Percentiles rank a stretch among this genome's conserved stretches.
phyloP scores from a whole-genome alignment of 2,888 invertebrate genomes.

The Sylvicola cinctus region DNA sequence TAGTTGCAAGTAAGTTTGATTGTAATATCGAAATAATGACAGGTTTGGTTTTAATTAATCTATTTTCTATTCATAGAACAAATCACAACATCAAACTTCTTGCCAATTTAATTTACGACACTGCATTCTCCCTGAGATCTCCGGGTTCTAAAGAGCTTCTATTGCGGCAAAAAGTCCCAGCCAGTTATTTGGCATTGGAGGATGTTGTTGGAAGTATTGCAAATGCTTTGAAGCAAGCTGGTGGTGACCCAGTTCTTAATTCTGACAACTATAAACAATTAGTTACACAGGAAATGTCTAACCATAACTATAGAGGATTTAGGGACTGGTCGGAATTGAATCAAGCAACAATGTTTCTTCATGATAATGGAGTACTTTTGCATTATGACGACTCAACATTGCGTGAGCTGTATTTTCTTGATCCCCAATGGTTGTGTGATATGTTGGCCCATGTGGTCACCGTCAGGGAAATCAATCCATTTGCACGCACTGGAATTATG shows the following conservation, averaged over 20 bases:
- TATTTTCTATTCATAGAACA: conserved; percentile 39
- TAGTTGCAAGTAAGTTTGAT: conserved; percentile 28
- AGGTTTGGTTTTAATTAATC: background rate
- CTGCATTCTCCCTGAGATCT: conserved; percentile 75
- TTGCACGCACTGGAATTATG: conserved; percentile 85
- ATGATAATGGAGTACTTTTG: conserved; percentile 89
- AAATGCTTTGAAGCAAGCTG: conserved; percentile 43
- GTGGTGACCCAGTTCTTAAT: conserved; percentile 60
- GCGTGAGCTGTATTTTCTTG: conserved; percentile 86
- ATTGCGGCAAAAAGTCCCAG: conserved; percentile 85
- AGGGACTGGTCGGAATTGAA: conserved; percentile 78
- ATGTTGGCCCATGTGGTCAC: conserved; percentile 93
- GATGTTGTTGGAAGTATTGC: conserved; percentile 74
- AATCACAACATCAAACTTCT: conserved; percentile 75
- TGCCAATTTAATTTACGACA: conserved; percentile 82
- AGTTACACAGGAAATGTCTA: conserved; percentile 24
- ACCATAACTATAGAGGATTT: conserved; percentile 23
- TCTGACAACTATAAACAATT: conserved; percentile 49
- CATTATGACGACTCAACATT: conserved; percentile 89
- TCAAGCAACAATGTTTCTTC: conserved; percentile 90
- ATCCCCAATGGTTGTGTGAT: conserved; percentile 98
- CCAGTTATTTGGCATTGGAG: conserved; percentile 85
- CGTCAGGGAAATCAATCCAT: conserved; percentile 91
- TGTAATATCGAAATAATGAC: background rate
- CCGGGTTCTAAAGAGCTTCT: conserved; percentile 81